Conservation (phyloP, 2,888 invertebrate genomes). For the Nomada ferruginata region DNA sequence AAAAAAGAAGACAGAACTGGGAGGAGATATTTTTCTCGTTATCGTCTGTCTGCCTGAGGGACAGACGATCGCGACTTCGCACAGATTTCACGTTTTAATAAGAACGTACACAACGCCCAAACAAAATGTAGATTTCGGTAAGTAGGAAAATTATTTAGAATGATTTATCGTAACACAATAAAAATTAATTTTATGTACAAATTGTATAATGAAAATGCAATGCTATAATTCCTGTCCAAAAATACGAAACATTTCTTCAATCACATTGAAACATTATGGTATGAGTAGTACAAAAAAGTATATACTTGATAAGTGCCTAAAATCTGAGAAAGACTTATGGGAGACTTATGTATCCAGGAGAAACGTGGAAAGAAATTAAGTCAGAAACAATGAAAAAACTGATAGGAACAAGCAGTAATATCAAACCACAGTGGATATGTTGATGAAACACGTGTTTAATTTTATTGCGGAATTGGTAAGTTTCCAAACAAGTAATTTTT, state of each 20-base stretch:
- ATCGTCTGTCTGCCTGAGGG: slow-evolving; percentile 16
- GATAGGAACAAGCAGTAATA: not conserved
- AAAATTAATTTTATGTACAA: not conserved
- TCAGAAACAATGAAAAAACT: not conserved
- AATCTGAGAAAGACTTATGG: not conserved
- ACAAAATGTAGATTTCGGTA: no score
- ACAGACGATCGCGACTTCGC: slow-evolving; percentile 28
- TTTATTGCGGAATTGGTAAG: not conserved
- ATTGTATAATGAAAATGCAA: not conserved
- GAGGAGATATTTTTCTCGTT: slow-evolving; percentile 3
- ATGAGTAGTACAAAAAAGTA: not conserved
- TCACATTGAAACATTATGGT: not conserved
- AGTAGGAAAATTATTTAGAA: no score
- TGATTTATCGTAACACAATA: not conserved
- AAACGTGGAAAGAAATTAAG: not conserved
- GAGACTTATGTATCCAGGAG: not conserved
- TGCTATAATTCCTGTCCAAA: no score
- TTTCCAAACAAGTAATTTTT: not conserved
- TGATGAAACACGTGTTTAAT: not conserved
- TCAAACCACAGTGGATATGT: not conserved
- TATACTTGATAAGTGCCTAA: not conserved
- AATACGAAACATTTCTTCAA: no score
- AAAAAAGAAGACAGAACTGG: not conserved
- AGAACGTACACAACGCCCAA: not conserved
- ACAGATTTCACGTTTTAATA: slow-evolving; percentile 24